Percentiles rank a stretch among this genome's conserved stretches.
phyloP scores from a whole-genome alignment of 2,888 invertebrate species.

The Piscicola geometra region DNA sequence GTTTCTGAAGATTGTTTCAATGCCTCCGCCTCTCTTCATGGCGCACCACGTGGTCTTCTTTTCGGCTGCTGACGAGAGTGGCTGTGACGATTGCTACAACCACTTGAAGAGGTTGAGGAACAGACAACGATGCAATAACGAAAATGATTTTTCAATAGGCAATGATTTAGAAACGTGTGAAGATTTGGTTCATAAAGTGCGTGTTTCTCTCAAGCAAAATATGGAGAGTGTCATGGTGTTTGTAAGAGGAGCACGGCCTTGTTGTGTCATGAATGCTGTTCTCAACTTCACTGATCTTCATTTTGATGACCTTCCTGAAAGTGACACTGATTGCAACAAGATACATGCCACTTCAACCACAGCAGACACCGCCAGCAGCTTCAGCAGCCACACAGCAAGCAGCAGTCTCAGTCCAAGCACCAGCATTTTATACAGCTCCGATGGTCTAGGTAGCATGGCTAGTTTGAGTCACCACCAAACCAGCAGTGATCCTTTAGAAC shows the following conservation, averaged over 20 bases:
- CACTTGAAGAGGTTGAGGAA: slow-evolving; percentile 35
- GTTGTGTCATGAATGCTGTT: slow-evolving; percentile 44
- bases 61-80: slow-evolving; percentile 43
- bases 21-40: slow-evolving; percentile 45
- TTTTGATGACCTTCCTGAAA: slow-evolving; percentile 44
- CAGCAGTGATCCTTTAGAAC: background rate
- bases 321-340: slow-evolving; percentile 35
- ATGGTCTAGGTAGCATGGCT: slow-evolving; percentile 35
- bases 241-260: slow-evolving; percentile 43
- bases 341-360: slow-evolving; percentile 38
- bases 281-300: slow-evolving; percentile 44
- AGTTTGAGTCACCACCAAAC: slow-evolving; percentile 23
- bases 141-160: slow-evolving; percentile 7
- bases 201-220: slow-evolving; percentile 42
- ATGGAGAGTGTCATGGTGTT: slow-evolving; percentile 42
- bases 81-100: slow-evolving; percentile 44
- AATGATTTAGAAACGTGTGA: slow-evolving; percentile 33
- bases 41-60: slow-evolving; percentile 45
- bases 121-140: slow-evolving; percentile 27
- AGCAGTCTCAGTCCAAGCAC: slow-evolving; percentile 37
- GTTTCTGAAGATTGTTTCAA: slow-evolving; percentile 42
- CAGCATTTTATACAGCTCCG: slow-evolving; percentile 36
- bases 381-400: slow-evolving; percentile 39
- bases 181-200: slow-evolving; percentile 45
- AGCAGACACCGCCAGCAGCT: slow-evolving; percentile 39